Percentiles rank a stretch among this genome's conserved stretches.
These are phyloP conservation scores for Phalloptychus januarius DNA, from an alignment of 2,797 vertebrate genomes.

Conservation along the genomic window DNA sequence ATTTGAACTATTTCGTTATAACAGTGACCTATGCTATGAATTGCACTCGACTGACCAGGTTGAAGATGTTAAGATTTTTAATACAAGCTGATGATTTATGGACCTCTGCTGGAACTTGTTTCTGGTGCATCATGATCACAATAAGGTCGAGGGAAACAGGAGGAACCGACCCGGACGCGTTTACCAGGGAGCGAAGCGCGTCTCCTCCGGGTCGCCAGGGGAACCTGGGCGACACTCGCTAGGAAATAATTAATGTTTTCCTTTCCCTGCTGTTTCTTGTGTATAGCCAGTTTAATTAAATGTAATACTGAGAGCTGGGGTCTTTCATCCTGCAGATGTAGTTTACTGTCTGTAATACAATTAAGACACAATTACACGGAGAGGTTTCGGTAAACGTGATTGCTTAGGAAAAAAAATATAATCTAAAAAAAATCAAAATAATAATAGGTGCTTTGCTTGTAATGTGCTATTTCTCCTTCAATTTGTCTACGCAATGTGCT, in stretches of 20 bases:
- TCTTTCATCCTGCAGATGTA: conserved; percentile 7
- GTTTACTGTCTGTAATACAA: conserved; percentile 36
- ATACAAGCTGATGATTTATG: conserved; percentile 68
- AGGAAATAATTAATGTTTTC: conserved; percentile 20
- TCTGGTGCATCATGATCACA: conserved; percentile 50
- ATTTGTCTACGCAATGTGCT: neutral
- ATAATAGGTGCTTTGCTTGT: neutral
- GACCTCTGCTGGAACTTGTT: conserved; percentile 44
- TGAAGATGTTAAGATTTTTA: conserved; percentile 68
- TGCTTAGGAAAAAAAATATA: neutral
- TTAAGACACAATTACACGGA: conserved; percentile 11
- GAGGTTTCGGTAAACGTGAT: neutral
- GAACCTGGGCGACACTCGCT: conserved; percentile 19
- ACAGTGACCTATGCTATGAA: conserved; percentile 71
- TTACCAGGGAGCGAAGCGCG: conserved; percentile 29
- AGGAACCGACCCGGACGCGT: conserved; percentile 21
- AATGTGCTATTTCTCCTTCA: neutral
- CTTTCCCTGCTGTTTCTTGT: neutral
- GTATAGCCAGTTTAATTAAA: neutral
- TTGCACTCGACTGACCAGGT: conserved; percentile 58
- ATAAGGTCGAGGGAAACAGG: conserved; percentile 41
- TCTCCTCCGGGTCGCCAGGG: conserved; percentile 41
- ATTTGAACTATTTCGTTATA: conserved; percentile 63
- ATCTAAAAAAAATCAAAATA: neutral
- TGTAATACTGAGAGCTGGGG: neutral